Evolutionary conservation across 2,888 invertebrate genomes (phyloP).

Genomic region (Meghimatium bilineatum): DNA sequence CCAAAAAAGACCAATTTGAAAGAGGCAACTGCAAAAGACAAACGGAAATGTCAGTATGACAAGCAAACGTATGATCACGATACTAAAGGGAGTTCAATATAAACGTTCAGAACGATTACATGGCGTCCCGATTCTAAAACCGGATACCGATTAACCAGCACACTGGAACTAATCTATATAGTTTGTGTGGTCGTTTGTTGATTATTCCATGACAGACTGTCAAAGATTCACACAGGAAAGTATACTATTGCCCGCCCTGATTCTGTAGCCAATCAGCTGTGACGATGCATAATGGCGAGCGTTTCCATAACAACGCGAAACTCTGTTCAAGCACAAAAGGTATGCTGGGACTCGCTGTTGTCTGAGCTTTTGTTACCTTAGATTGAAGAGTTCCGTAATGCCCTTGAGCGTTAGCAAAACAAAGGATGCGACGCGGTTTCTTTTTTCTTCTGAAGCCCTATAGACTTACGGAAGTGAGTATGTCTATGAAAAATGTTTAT

Average conservation of each 20-base stretch:
- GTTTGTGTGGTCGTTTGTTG: not conserved
- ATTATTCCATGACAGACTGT: not conserved
- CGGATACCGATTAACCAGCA: slow-evolving; percentile 6
- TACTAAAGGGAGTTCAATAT: not conserved
- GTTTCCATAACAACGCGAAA: slow-evolving; percentile 10
- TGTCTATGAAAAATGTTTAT: no score
- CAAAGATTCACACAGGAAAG: not conserved
- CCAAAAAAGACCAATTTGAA: no score
- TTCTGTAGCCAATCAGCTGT: not conserved
- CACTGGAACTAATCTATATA: not conserved
- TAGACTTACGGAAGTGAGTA: no score
- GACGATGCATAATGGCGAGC: no score
- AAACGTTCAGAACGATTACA: not conserved
- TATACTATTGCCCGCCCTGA: not conserved
- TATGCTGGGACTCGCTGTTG: not conserved
- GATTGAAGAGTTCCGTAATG: not conserved
- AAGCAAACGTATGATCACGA: not conserved
- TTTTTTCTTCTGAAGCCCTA: not conserved
- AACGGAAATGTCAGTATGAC: no score
- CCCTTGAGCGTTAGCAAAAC: not conserved
- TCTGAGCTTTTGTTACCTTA: not conserved
- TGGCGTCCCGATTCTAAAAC: not conserved
- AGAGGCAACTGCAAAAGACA: no score
- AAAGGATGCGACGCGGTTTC: not conserved
- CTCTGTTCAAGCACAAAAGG: not conserved